phyloP scores from a whole-genome alignment of 2,888 invertebrate species.

The Drosophila monieri region DNA sequence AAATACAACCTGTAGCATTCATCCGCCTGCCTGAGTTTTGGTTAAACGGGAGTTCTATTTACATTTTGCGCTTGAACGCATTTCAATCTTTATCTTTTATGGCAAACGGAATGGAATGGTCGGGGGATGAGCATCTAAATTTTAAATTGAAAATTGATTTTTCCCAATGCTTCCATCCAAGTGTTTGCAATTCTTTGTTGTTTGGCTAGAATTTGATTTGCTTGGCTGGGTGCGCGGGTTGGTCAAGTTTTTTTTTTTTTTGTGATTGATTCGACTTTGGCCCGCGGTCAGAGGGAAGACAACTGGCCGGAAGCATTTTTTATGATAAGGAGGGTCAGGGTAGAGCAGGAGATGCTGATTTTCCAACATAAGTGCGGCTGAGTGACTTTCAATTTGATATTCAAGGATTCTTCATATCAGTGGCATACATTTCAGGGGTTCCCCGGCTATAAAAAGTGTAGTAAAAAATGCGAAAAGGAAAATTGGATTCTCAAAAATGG shows the following conservation, averaged over 20 bases:
- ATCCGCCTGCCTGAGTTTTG: conserved; percentile 48
- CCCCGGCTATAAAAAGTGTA: neutral
- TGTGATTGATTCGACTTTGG: conserved; percentile 52
- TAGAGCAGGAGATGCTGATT: neutral
- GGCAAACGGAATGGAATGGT: conserved; percentile 19
- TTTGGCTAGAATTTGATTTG: conserved; percentile 56
- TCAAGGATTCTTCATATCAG: conserved; percentile 21
- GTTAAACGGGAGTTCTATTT: conserved; percentile 62
- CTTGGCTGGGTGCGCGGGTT: conserved; percentile 22
- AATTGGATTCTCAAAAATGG: neutral
- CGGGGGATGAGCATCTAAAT: conserved; percentile 59
- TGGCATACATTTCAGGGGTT: conserved; percentile 1
- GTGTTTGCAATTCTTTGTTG: conserved; percentile 37
- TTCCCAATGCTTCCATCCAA: conserved; percentile 47
- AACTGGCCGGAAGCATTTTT: conserved; percentile 26
- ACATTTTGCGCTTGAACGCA: conserved; percentile 71
- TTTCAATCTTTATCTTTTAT: conserved; percentile 58
- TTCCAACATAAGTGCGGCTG: conserved; percentile 50
- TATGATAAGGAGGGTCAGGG: conserved; percentile 1
- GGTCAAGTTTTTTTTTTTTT: conserved; percentile 48
- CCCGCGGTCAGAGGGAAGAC: conserved; percentile 48
- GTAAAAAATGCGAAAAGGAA: neutral
- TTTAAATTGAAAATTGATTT: conserved; percentile 78
- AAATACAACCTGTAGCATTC: conserved; percentile 64
- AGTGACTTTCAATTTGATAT: conserved; percentile 46